Base-by-base conservation (phyloP, 2,113 vertebrate genomes). In the Nibea albiflora region DNA sequence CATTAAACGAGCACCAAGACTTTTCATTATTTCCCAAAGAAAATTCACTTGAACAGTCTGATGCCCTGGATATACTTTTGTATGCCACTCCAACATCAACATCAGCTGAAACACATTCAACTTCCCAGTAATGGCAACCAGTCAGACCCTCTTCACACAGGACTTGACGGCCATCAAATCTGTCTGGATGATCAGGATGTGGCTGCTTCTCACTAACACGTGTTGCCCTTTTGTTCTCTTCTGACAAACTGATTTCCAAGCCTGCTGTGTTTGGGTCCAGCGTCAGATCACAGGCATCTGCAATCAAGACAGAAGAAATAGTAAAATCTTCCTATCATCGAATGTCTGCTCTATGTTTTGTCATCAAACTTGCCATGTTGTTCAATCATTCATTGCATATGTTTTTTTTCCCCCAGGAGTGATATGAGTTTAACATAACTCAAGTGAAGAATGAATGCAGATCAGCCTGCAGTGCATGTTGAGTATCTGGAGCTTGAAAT, bases 271-370 rank as follows among this genome's bases (percentile, higher is more conserved):
- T 78, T 3, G 39, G 39, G 44, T 85, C 74, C 71, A 88, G 75
- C 14, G 78, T 88, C 24, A 88, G 65, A 56, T 88, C 61, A 68
- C 82, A 88, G 22, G 65, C 74, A 64, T 81, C 86, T 88, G 61
- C 15, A 81, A 50, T 22, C n/a, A 53, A 50, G 19, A 62, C n/a
- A 47, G 52, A 15, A 50, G 2, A 19, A 49, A 26, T 1, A 50
- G 10, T 20, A 35, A 20, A 62, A 39, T 62, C 9, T 4, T 4
- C 39, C 17, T 5, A 35, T 28, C 46, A 53, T 39, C 8, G 56
- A 16, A 17, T 69, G 35, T 39, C 35, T 39, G 35, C 7, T 39
- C 35, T 8, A 39, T 39, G 35, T 39, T 39, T 39, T 39, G 35
- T 9, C 35, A 39, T 8, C 31, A 35, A 35, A 35, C 31, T 35